Conservation (phyloP, 1,140 invertebrate genomes). For the Bradysia coprophila region DNA sequence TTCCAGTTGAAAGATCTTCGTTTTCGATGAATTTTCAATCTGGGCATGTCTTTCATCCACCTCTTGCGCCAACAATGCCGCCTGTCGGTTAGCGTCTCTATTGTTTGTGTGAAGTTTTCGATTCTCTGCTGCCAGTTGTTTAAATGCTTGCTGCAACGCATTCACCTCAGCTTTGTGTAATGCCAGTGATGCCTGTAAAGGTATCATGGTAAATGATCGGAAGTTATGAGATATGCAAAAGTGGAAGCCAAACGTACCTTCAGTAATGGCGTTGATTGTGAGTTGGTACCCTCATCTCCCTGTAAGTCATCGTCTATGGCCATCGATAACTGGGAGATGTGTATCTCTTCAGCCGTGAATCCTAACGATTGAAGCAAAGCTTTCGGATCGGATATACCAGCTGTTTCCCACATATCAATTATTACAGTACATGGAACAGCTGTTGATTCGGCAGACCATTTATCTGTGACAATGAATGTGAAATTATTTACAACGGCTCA, state of each 20-base stretch:
- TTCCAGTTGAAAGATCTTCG: constrained; percentile 45
- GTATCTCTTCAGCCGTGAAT: constrained; percentile 41
- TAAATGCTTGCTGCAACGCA: constrained; percentile 33
- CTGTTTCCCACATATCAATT: constrained; percentile 51
- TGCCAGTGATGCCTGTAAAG: constrained; percentile 33
- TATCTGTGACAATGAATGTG: neutral
- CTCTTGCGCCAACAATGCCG: constrained; percentile 62
- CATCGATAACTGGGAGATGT: constrained; percentile 44
- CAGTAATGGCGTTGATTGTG: no score
- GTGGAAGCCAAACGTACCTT: no score
- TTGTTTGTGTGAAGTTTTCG: constrained; percentile 61
- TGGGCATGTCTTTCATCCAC: constrained; percentile 73
- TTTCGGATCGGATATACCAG: constrained; percentile 40
- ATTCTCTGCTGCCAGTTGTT: constrained; percentile 46
- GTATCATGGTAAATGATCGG: no score
- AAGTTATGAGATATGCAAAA: no score
- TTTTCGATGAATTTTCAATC: constrained; percentile 51
- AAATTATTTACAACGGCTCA: no score
- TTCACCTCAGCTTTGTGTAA: constrained; percentile 38
- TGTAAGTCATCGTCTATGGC: constrained; percentile 51
- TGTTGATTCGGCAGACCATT: neutral
- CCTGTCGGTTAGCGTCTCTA: constrained; percentile 59
- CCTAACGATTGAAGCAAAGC: constrained; percentile 46
- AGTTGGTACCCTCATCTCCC: constrained; percentile 6
- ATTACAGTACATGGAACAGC: constrained; percentile 29